Conservation (phyloP, 2,113 vertebrate genomes). For the Clupea harengus region DNA sequence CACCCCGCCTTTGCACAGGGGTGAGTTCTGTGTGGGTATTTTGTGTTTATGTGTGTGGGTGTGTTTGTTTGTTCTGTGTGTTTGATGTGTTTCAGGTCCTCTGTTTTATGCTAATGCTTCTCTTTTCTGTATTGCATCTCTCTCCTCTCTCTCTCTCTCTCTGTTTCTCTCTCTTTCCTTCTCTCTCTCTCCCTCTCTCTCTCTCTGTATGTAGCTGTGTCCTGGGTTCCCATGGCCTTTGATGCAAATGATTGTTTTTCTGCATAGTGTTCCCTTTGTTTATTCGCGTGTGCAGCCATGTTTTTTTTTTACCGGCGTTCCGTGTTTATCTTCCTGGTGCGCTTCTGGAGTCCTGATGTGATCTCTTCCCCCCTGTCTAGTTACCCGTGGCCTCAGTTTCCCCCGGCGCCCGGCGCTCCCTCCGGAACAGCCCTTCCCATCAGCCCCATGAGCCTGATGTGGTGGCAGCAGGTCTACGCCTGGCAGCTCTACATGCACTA, state of each 20-base stretch:
- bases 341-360: not conserved
- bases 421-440: constrained; percentile 74
- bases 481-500: constrained; percentile 92
- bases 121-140: not conserved
- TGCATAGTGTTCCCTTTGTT: too few relatives aligned
- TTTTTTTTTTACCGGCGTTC: too few relatives aligned
- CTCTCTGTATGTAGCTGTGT: too few relatives aligned
- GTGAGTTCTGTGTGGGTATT: not conserved
- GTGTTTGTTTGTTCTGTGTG: not conserved
- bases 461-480: constrained; percentile 94
- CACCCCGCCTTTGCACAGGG: constrained; percentile 24
- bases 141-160: not conserved
- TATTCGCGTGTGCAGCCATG: too few relatives aligned
- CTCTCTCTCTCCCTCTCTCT: not conserved
- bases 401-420: constrained; percentile 68
- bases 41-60: not conserved
- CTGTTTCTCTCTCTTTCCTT: not conserved
- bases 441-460: constrained; percentile 80
- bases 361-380: constrained; percentile 36
- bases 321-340: too few relatives aligned
- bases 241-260: too few relatives aligned
- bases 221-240: too few relatives aligned
- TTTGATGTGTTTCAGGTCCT: not conserved
- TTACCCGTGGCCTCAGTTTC: constrained; percentile 64
- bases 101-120: not conserved